These are phyloP conservation scores for Panorpa germanica DNA, from an alignment of 2,888 invertebrate species.

Conservation along the genomic window DNA sequence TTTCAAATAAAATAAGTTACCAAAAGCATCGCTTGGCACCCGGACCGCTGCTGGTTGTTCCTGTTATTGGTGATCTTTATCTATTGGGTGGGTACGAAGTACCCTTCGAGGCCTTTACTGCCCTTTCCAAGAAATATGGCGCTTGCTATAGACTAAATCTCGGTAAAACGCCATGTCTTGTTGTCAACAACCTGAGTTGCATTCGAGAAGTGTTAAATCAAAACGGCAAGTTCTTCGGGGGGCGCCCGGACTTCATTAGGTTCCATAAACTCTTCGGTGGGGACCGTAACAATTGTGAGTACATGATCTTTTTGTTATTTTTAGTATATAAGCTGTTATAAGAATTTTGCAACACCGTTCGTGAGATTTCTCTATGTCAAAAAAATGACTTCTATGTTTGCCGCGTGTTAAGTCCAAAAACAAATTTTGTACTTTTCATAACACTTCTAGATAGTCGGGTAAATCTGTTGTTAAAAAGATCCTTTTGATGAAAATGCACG, in stretches of 20 bases:
- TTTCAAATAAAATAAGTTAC: no score
- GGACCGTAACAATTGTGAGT: conserved; percentile 76
- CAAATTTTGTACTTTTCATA: no score
- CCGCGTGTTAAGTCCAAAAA: no score
- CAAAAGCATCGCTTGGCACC: no score
- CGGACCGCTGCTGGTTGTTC: conserved; percentile 42
- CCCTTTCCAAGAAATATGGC: conserved; percentile 46
- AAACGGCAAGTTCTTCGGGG: conserved; percentile 66
- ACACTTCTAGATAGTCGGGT: no score
- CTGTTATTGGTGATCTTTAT: conserved; percentile 52
- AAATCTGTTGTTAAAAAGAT: no score
- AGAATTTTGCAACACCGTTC: no score
- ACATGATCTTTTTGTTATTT: conserved; percentile 12
- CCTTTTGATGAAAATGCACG: no score
- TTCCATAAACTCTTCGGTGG: conserved; percentile 71
- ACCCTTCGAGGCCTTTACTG: conserved; percentile 54
- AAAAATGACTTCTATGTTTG: neutral
- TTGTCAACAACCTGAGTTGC: conserved; percentile 51
- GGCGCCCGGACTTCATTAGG: conserved; percentile 61
- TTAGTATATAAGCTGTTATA: no score
- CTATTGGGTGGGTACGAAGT: conserved; percentile 39
- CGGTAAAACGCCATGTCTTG: conserved; percentile 47
- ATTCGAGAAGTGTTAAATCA: conserved; percentile 60
- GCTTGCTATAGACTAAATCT: conserved; percentile 51
- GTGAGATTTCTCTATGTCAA: neutral